These are phyloP conservation scores for Lithophane leautieri DNA, from an alignment of 2,888 invertebrate species.

Conservation along the genomic window DNA sequence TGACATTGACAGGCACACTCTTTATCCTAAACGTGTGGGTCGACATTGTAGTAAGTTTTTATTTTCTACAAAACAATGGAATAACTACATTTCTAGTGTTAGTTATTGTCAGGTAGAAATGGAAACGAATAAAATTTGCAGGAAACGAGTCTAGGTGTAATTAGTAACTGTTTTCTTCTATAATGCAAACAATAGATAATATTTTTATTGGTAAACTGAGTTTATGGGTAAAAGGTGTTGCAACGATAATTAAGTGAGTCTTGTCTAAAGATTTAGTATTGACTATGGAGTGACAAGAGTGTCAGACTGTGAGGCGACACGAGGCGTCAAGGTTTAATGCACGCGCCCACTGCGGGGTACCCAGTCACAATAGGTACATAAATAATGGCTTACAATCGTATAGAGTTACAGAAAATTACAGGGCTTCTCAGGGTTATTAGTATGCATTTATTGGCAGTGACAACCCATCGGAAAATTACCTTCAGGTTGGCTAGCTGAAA, in stretches of 20 bases:
- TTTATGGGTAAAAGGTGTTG: constrained; percentile 22
- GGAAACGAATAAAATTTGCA: constrained; percentile 46
- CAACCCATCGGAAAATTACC: constrained; percentile 30
- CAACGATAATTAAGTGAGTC: constrained; percentile 32
- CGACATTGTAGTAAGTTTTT: constrained; percentile 21
- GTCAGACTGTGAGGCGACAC: constrained; percentile 51
- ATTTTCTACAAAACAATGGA: constrained; percentile 42
- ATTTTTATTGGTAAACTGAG: constrained; percentile 31
- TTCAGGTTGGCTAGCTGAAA: constrained; percentile 22
- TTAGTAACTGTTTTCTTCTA: constrained; percentile 47
- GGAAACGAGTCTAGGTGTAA: constrained; percentile 42
- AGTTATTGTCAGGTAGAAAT: constrained; percentile 50
- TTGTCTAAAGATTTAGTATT: constrained; percentile 6
- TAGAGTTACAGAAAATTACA: constrained; percentile 53
- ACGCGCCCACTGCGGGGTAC: constrained; percentile 35
- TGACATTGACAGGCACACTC: constrained; percentile 1
- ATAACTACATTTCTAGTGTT: constrained; percentile 11
- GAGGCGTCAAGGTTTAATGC: constrained; percentile 52
- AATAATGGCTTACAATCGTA: constrained; percentile 40
- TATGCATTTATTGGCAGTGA: constrained; percentile 34
- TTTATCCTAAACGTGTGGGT: constrained; percentile 19
- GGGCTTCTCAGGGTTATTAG: constrained; percentile 17
- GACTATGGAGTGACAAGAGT: constrained; percentile 18
- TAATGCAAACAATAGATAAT: constrained; percentile 34
- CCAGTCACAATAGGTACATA: constrained; percentile 42